These are phyloP conservation scores for Gambusia holbrooki DNA, from an alignment of 2,113 vertebrate species.

Conservation along the genomic window DNA sequence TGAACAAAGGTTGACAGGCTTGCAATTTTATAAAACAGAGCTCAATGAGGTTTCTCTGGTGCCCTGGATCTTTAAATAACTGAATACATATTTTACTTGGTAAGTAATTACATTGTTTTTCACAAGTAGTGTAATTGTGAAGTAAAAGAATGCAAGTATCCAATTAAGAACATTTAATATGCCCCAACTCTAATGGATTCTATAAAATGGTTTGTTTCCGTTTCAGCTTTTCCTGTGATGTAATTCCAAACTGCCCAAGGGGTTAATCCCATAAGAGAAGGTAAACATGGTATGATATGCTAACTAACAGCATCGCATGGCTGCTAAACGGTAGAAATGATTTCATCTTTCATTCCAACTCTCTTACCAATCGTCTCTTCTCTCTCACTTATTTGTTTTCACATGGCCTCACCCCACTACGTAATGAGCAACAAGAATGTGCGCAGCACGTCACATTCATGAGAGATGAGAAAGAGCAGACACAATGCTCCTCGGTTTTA, in stretches of 20 bases:
- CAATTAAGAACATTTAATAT: neutral
- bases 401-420: constrained; percentile 48
- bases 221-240: neutral
- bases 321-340: constrained; percentile 16
- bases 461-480: constrained; percentile 2
- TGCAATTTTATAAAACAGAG: neutral
- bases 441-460: constrained; percentile 26
- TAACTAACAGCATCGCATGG: neutral
- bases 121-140: neutral
- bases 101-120: neutral
- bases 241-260: neutral
- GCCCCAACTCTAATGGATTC: neutral
- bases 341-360: constrained; percentile 11
- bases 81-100: neutral
- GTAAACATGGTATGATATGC: neutral
- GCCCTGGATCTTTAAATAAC: neutral
- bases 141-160: neutral
- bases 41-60: neutral
- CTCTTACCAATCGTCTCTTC: constrained; percentile 11
- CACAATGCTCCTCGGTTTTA: too few relatives aligned
- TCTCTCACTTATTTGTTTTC: constrained; percentile 33
- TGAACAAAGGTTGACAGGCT: neutral
- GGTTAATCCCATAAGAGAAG: neutral
- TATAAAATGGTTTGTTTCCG: neutral
- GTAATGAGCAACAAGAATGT: constrained; percentile 44